These are phyloP conservation scores for Bubo blakistoni DNA, from an alignment of 2,113 vertebrate species.

Conservation along the genomic window DNA sequence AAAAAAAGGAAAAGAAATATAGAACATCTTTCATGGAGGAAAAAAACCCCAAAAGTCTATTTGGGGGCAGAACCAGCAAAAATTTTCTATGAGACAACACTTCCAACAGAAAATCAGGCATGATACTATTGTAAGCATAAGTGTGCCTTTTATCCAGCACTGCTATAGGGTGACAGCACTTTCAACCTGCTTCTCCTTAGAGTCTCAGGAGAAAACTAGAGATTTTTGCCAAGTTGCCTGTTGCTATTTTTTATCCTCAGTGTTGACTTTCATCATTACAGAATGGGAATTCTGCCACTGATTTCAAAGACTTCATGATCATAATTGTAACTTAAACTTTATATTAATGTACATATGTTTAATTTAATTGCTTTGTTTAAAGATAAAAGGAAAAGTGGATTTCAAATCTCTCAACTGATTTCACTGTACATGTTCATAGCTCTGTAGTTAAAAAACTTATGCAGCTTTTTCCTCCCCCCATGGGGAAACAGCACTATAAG, in stretches of 20 bases:
- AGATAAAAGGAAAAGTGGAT: conserved; percentile 54
- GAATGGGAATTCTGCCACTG: conserved; percentile 53
- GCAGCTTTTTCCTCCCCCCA: conserved; percentile 39
- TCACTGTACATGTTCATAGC: conserved; percentile 31
- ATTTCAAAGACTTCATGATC: conserved; percentile 48
- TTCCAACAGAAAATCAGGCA: background rate
- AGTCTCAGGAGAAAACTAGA: conserved; percentile 43
- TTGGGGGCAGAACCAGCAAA: background rate
- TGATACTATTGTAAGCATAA: background rate
- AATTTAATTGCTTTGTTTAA: conserved; percentile 59
- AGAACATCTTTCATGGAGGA: background rate
- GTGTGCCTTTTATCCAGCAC: background rate
- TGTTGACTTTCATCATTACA: conserved; percentile 51
- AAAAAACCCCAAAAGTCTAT: no score
- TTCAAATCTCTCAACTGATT: conserved; percentile 51
- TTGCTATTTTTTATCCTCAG: conserved; percentile 47
- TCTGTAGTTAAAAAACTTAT: background rate
- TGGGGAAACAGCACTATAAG: conserved; percentile 13
- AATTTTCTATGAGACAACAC: background rate
- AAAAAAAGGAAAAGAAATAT: background rate
- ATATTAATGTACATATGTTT: conserved; percentile 57
- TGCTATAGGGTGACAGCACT: background rate
- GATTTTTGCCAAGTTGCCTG: conserved; percentile 39
- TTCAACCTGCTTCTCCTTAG: background rate
- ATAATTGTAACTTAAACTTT: conserved; percentile 43